Conservation (phyloP, 1,140 invertebrate genomes). For the Lepidurus packardi region DNA sequence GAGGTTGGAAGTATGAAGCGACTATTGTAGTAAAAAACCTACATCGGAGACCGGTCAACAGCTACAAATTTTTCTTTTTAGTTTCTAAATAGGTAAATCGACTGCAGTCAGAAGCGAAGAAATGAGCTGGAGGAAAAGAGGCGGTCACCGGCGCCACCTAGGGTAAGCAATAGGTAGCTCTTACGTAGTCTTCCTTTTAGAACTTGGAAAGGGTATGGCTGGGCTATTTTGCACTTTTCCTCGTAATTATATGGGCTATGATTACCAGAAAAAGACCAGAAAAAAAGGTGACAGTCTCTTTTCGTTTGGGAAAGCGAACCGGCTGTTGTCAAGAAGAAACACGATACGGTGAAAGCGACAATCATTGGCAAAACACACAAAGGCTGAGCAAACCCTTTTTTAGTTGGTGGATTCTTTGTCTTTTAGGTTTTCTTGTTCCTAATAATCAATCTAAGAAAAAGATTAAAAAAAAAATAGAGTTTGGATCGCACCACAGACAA, state of each 20-base stretch:
- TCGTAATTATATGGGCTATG: too few species aligned
- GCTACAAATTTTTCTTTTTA: not conserved
- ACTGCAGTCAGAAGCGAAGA: conserved; percentile 4
- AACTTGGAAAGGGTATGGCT: too few species aligned
- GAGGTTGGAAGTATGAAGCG: conserved; percentile 1
- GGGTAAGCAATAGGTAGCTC: not conserved
- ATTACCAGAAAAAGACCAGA: not conserved
- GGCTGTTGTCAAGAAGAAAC: conserved; percentile 12
- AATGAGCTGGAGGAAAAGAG: not conserved
- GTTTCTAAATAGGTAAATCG: not conserved
- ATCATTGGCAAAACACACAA: conserved; percentile 15
- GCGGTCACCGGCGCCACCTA: not conserved
- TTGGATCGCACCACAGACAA: not conserved
- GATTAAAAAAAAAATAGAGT: not conserved
- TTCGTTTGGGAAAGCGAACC: not conserved
- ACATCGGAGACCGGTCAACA: not conserved
- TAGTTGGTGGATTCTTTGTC: not conserved
- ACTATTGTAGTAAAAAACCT: not conserved
- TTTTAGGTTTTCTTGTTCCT: not conserved
- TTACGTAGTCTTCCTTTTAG: not conserved
- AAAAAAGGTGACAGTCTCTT: not conserved
- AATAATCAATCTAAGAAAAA: too few species aligned
- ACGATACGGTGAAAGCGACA: conserved; percentile 14
- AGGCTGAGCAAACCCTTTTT: conserved; percentile 21
- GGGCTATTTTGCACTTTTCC: too few species aligned